phyloP scores from a whole-genome alignment of 2,797 vertebrate genomes.

The Poliocrania exsul region DNA sequence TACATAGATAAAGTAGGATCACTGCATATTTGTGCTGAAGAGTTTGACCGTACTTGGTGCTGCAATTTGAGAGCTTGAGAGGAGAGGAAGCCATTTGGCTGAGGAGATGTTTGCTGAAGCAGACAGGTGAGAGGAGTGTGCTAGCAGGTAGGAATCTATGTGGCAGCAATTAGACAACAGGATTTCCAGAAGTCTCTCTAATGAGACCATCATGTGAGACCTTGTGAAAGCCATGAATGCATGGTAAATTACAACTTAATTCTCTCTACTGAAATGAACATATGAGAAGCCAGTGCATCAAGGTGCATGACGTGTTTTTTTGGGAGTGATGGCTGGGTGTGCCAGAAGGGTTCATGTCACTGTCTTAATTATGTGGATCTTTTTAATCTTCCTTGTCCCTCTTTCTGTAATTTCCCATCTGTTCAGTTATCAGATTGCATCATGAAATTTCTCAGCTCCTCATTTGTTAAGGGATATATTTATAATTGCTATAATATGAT shows the following conservation, averaged over 20 bases:
- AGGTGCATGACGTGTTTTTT: background rate
- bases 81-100: background rate
- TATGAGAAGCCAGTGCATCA: background rate
- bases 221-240: background rate
- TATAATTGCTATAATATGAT: background rate
- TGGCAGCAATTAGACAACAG: background rate
- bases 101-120: background rate
- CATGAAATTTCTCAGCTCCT: background rate
- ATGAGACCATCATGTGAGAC: background rate
- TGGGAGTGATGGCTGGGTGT: background rate
- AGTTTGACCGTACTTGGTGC: background rate
- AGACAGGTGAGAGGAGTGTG: background rate
- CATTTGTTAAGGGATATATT: background rate
- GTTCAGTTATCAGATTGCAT: background rate
- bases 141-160: background rate
- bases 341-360: background rate
- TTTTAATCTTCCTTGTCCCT: background rate
- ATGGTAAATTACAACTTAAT: background rate
- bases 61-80: background rate
- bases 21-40: background rate
- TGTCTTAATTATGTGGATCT: background rate
- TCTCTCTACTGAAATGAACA: background rate
- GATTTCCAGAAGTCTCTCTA: background rate
- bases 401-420: background rate
- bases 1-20: background rate